phyloP scores from a whole-genome alignment of 2,797 vertebrate genomes.

The Bucorvus abyssinicus region DNA sequence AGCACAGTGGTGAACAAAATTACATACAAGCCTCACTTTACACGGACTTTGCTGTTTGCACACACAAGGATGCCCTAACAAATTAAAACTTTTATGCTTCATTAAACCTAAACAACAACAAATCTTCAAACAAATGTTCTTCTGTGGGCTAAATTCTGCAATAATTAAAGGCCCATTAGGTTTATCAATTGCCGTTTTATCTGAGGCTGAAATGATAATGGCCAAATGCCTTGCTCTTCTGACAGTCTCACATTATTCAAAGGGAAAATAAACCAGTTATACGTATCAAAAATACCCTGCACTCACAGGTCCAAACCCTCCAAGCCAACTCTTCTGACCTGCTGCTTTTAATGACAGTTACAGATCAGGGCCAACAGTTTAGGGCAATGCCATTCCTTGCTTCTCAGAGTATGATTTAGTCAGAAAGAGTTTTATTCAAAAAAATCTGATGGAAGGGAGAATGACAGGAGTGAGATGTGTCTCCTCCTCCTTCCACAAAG shows the following conservation, averaged over 20 bases:
- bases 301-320: background rate
- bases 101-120: background rate
- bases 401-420: background rate
- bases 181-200: background rate
- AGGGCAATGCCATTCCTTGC: background rate
- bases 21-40: background rate
- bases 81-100: background rate
- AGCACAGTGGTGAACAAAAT: background rate
- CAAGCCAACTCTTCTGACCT: background rate
- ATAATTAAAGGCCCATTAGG: background rate
- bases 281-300: background rate
- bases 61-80: background rate
- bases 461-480: background rate
- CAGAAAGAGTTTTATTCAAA: background rate
- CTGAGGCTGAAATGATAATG: background rate
- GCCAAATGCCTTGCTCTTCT: background rate
- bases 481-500: constrained; percentile 34
- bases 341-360: background rate
- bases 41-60: background rate
- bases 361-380: background rate
- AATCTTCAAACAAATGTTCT: background rate
- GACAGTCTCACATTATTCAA: background rate
- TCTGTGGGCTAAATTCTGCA: background rate
- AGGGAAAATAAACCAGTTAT: background rate
- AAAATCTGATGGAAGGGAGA: constrained; percentile 14